phyloP scores from a whole-genome alignment of 2,113 vertebrate species.

The Castor canadensis region DNA sequence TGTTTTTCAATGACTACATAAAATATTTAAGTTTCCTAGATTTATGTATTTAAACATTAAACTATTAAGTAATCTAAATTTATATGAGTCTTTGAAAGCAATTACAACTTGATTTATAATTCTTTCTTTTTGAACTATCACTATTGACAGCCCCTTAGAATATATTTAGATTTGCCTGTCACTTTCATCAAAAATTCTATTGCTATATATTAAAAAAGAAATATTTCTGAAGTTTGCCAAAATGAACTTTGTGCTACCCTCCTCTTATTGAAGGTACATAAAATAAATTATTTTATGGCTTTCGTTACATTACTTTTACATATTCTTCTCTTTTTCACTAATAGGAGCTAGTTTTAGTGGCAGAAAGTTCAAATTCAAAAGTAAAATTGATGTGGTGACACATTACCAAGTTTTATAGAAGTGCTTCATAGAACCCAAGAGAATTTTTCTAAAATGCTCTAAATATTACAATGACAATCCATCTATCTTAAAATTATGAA shows the following conservation, averaged over 20 bases:
- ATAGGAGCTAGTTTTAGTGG: background rate
- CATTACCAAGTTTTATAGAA: background rate
- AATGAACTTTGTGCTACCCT: background rate
- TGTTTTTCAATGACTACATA: background rate
- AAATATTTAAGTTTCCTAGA: background rate
- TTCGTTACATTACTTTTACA: background rate
- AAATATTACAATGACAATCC: constrained; percentile 33
- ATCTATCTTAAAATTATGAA: background rate
- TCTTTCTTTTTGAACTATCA: constrained; percentile 15
- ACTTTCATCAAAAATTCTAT: background rate
- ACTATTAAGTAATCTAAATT: background rate
- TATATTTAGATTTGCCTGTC: constrained; percentile 26
- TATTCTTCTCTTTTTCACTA: background rate
- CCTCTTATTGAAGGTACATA: background rate
- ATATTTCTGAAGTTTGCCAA: background rate
- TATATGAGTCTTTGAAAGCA: constrained; percentile 35
- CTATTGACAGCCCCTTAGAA: background rate
- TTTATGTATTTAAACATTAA: constrained; percentile 24
- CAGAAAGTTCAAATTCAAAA: constrained; percentile 28
- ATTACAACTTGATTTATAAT: constrained; percentile 43
- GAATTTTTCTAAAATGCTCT: constrained; percentile 23
- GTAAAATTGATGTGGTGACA: background rate
- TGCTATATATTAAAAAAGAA: constrained; percentile 2
- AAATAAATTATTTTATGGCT: background rate
- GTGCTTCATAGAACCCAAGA: background rate